phyloP scores from a whole-genome alignment of 2,797 vertebrate genomes.

The Oreonectes daqikongensis region DNA sequence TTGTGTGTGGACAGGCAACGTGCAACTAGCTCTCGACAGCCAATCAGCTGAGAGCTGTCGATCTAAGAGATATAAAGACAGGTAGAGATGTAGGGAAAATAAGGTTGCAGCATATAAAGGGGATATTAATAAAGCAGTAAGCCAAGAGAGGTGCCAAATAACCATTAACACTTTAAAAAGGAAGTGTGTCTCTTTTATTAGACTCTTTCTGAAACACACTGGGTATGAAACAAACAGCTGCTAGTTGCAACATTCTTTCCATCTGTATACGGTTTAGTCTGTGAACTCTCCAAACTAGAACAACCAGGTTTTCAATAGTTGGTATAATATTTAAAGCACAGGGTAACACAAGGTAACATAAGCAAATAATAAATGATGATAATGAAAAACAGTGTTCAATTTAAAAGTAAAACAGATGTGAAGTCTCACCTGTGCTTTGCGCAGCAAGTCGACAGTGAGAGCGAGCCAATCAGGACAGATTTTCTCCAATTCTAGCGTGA shows the following conservation, averaged over 20 bases:
- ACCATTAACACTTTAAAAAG: background rate
- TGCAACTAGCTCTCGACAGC: constrained; percentile 90
- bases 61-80: constrained; percentile 81
- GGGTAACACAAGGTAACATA: background rate
- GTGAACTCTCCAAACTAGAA: background rate
- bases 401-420: background rate
- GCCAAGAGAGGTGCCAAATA: background rate
- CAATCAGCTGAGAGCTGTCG: constrained; percentile 89
- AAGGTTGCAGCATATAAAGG: background rate
- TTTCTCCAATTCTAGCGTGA: constrained; percentile 96
- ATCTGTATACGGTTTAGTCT: background rate
- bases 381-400: no score
- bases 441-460: constrained; percentile 91
- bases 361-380: no score
- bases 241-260: background rate
- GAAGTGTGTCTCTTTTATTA: background rate
- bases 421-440: constrained; percentile 74
- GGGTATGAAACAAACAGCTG: background rate
- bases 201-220: background rate
- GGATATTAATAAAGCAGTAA: background rate
- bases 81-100: background rate
- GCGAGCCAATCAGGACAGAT: constrained; percentile 93
- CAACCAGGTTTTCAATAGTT: background rate
- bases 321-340: background rate
- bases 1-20: constrained; percentile 86